Evolutionary conservation across 2,888 invertebrate species (phyloP), one percentile per base, ranked within the genome.

Genomic region (Orchesella flavescens): DNA sequence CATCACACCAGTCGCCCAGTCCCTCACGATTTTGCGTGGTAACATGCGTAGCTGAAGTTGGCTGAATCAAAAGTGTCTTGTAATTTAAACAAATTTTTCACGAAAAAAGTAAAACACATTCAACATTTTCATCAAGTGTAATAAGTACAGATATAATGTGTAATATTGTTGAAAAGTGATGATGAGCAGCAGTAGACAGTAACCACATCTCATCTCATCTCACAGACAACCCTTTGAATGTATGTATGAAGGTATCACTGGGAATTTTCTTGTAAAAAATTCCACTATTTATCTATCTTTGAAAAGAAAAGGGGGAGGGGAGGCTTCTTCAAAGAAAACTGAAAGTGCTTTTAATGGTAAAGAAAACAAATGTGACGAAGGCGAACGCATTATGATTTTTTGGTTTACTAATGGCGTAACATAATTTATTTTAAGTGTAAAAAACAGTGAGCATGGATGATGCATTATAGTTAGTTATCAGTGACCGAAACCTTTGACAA

Each of bases 211-310:
- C 34, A 34, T 34, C 34, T 4, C 34, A 34, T 34, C 34, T 34
- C 34, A 34, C n/a, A n/a, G n/a, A n/a, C n/a, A n/a, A n/a, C n/a
- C n/a, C n/a, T n/a, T n/a, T n/a, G n/a, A n/a, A n/a, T n/a, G 34
- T 34, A 34, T 34, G 49, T 49, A 10, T 7, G n/a, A 2, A 49
- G n/a, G 49, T 49, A 49, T 12, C 10, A 12, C 12, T 68, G 79
- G 46, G 79, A 79, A 79, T 79, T 72, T 79, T 72, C 72, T 43
- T 55, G 12, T 23, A 79, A 79, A 79, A 49, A 71, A 72, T 44
- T 79, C 72, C 79, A 79, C 63, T 69, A 71, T 65, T 79, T 72
- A 72, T 72, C 49, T 49, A 49, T 49, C n/a, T n/a, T n/a, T n/a
- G n/a, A n/a, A n/a, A n/a, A n/a, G 34, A 23, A 53, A 12, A 49